Percentiles rank a stretch among this genome's conserved stretches.
Conservation (phyloP, 37 sponge, comb jelly and placozoan species). For the Mnemiopsis leidyi region DNA sequence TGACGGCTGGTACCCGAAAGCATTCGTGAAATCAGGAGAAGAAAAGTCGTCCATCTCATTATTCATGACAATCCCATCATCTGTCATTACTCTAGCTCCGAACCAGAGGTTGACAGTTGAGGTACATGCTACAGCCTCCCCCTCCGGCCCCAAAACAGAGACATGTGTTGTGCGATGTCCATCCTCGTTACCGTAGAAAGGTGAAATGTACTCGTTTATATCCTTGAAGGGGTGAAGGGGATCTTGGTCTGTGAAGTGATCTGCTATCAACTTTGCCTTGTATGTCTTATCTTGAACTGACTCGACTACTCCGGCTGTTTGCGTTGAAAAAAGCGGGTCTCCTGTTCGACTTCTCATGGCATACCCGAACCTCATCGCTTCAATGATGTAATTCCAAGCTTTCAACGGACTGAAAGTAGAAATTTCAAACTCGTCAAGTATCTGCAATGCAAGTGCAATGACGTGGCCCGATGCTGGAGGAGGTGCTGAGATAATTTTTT, state of each 20-base stretch:
- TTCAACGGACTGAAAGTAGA: not conserved
- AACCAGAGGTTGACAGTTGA: slow-evolving; percentile 81
- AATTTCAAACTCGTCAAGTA: slow-evolving; percentile 10
- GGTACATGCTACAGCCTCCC: slow-evolving; percentile 87
- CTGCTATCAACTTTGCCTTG: not conserved
- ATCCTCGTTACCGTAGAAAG: slow-evolving; percentile 17
- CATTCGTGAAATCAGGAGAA: slow-evolving; percentile 79
- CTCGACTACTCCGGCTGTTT: not conserved
- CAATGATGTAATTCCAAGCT: slow-evolving; percentile 47
- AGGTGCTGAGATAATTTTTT: slow-evolving; percentile 42
- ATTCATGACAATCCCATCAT: slow-evolving; percentile 81
- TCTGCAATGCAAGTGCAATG: not conserved
- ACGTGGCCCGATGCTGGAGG: slow-evolving; percentile 63
- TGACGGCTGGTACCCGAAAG: slow-evolving; percentile 70
- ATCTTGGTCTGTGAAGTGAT: not conserved
- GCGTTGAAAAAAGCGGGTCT: not conserved
- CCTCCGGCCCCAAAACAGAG: slow-evolving; percentile 74
- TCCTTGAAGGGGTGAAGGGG: not conserved
- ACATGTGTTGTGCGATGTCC: slow-evolving; percentile 76
- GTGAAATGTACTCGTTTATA: not conserved
- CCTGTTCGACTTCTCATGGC: slow-evolving; percentile 56
- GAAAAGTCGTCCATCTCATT: slow-evolving; percentile 96
- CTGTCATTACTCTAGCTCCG: slow-evolving; percentile 82
- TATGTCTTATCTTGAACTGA: not conserved
- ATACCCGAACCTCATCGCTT: slow-evolving; percentile 59